Evolutionary conservation across 1,140 invertebrate species (phyloP).

Genomic region (Vanessa atalanta): DNA sequence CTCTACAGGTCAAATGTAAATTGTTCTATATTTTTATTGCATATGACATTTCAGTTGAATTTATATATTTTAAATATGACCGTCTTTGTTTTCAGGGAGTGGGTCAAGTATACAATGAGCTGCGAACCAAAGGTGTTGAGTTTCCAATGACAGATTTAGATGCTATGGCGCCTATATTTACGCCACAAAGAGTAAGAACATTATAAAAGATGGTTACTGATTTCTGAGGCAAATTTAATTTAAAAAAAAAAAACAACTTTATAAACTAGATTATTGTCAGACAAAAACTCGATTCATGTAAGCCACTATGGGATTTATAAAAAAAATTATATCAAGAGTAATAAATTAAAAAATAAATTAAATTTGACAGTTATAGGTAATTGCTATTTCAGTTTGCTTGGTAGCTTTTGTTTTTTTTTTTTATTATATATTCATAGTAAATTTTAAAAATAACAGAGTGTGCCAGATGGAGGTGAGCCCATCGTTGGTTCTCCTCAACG

Average conservation of each 20-base stretch:
- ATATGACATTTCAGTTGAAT: not conserved
- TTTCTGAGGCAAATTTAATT: too few relatives aligned
- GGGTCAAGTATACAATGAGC: conserved; percentile 95
- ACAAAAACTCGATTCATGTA: too few relatives aligned
- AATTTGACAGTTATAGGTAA: too few relatives aligned
- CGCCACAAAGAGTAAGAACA: conserved; percentile 91
- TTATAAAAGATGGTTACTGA: too few relatives aligned
- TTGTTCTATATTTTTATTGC: not conserved
- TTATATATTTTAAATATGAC: not conserved
- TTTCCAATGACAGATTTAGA: conserved; percentile 98
- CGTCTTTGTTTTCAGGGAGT: conserved; percentile 87
- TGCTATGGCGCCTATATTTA: conserved; percentile 97
- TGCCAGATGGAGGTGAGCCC: conserved; percentile 59
- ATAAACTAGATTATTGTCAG: too few relatives aligned
- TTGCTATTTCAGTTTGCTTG: not conserved
- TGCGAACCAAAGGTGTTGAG: conserved; percentile 97
- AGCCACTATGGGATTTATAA: too few relatives aligned
- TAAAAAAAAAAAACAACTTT: too few relatives aligned
- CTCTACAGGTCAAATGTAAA: not conserved
- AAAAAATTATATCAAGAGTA: too few relatives aligned
- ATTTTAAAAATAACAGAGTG: conserved; percentile 50
- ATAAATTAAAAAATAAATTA: too few relatives aligned
- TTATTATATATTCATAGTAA: not conserved
- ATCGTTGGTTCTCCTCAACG: conserved; percentile 58
- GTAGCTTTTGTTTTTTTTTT: not conserved